Conservation (phyloP, 2,888 invertebrate species). For the Caenorhabditis sp. region DNA sequence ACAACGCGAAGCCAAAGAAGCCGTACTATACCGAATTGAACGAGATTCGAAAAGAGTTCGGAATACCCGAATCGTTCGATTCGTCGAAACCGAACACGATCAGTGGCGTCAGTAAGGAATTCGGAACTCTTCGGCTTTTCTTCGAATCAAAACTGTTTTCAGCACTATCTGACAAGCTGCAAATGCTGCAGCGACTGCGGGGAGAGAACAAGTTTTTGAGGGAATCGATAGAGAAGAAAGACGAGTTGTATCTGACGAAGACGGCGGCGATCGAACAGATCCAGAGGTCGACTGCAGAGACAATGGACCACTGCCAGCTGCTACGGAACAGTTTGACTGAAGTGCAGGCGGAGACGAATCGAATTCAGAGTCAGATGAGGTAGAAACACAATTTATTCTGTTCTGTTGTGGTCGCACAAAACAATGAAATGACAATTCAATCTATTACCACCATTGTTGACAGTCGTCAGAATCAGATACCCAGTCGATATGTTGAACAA, state of each 20-base stretch:
- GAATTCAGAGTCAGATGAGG: background rate
- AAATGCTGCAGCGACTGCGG: conserved; percentile 47
- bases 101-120: conserved; percentile 32
- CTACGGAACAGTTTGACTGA: conserved; percentile 6
- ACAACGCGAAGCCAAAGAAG: conserved; percentile 19
- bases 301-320: conserved; percentile 1
- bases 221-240: conserved; percentile 49
- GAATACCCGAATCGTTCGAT: conserved; percentile 36
- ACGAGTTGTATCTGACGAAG: background rate
- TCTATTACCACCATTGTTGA: conserved; percentile 9
- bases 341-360: conserved; percentile 13
- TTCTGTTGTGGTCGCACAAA: conserved; percentile 3
- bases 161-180: conserved; percentile 43
- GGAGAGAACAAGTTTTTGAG: conserved; percentile 60
- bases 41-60: conserved; percentile 54
- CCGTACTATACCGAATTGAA: conserved; percentile 53
- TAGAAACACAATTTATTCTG: conserved; percentile 20
- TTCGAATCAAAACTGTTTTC: background rate
- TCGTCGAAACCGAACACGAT: conserved; percentile 41
- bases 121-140: background rate
- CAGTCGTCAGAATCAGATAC: conserved; percentile 36
- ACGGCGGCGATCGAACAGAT: conserved; percentile 5
- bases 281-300: conserved; percentile 9
- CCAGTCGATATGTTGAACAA: conserved; percentile 49
- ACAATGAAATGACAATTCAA: conserved; percentile 25